Conservation (phyloP, 1,140 invertebrate genomes). For the Propsilocerus akamusi region DNA sequence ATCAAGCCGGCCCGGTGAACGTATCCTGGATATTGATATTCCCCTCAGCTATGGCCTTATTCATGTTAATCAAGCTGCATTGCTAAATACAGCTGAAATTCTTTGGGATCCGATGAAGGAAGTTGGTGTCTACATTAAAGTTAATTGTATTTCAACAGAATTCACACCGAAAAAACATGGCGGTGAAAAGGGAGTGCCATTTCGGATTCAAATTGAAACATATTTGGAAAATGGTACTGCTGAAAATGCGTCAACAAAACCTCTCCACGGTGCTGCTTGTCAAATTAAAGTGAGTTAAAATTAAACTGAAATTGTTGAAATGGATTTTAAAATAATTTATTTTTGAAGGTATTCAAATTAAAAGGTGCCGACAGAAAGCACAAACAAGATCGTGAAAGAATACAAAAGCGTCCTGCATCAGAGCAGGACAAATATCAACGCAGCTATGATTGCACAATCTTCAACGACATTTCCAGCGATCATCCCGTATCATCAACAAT, state of each 20-base stretch:
- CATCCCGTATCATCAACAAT: slow-evolving; percentile 13
- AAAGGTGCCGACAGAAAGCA: slow-evolving; percentile 95
- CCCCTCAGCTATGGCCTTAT: slow-evolving; percentile 83
- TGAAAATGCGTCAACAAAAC: slow-evolving; percentile 15
- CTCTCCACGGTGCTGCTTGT: slow-evolving; percentile 81
- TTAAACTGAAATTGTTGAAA: slow-evolving; percentile 7
- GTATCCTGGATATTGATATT: slow-evolving; percentile 84
- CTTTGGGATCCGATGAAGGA: slow-evolving; percentile 94
- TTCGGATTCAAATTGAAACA: slow-evolving; percentile 85
- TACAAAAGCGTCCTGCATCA: slow-evolving; percentile 60
- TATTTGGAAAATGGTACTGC: slow-evolving; percentile 32
- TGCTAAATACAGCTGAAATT: slow-evolving; percentile 73
- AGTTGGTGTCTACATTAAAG: slow-evolving; percentile 82
- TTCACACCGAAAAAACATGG: slow-evolving; percentile 97
- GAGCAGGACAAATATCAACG: slow-evolving; percentile 92
- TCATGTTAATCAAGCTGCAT: slow-evolving; percentile 52
- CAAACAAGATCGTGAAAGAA: slow-evolving; percentile 92
- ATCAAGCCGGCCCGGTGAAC: slow-evolving; percentile 65
- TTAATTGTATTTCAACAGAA: slow-evolving; percentile 94
- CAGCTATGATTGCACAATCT: slow-evolving; percentile 86
- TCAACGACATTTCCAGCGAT: slow-evolving; percentile 55
- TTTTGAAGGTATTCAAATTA: slow-evolving; percentile 50
- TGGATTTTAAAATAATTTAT: slow-evolving; percentile 5
- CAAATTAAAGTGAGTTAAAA: slow-evolving; percentile 62
- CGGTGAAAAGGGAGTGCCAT: slow-evolving; percentile 93